These are phyloP conservation scores for Pseudomyrmex gracilis DNA, from an alignment of 1,140 invertebrate species.

Conservation along the genomic window DNA sequence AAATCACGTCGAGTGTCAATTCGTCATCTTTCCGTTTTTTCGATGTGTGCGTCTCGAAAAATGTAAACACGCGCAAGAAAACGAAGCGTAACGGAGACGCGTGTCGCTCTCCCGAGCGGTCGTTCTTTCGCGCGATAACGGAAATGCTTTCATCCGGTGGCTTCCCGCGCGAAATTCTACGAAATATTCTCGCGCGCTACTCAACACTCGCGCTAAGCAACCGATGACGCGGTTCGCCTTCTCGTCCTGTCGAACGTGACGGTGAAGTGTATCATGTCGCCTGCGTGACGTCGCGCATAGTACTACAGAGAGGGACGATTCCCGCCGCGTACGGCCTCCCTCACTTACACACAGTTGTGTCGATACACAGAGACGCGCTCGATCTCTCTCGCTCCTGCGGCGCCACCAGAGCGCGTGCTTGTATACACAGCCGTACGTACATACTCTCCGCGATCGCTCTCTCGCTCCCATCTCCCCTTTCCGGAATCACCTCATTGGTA, in stretches of 20 bases:
- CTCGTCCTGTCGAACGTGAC: neutral
- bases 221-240: neutral
- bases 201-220: neutral
- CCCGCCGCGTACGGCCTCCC: conserved; percentile 64
- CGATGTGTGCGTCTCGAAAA: neutral
- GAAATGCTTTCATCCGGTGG: neutral
- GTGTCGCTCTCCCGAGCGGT: neutral
- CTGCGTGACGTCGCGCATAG: conserved; percentile 68
- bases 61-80: conserved; percentile 15
- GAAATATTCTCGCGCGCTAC: neutral
- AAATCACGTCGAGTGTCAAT: no score
- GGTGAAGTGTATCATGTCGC: conserved; percentile 18
- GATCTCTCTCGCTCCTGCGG: neutral
- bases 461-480: conserved; percentile 35
- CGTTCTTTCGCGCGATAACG: neutral
- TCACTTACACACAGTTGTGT: conserved; percentile 23
- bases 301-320: conserved; percentile 69
- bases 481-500: conserved; percentile 48
- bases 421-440: neutral
- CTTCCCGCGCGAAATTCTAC: neutral
- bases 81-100: neutral
- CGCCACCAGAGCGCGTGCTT: neutral
- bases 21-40: no score
- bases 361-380: neutral
- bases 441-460: neutral